Evolutionary conservation across 2,797 vertebrate genomes (phyloP), one percentile per base, ranked within the genome.

Genomic region (Leuciscus waleckii): DNA sequence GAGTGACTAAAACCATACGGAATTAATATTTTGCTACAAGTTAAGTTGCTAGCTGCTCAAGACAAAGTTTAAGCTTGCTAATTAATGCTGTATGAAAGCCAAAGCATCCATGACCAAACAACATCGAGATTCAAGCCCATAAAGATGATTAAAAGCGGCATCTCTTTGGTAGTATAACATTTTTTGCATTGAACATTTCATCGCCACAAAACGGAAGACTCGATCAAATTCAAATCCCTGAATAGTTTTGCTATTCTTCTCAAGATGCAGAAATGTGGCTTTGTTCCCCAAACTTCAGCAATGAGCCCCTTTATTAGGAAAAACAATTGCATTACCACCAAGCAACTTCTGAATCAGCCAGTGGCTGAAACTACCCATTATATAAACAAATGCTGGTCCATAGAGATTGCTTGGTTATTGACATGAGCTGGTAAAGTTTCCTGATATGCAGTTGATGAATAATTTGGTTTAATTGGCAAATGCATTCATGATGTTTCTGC

Each of bases 141-240:
- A 29, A 76, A 86, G 78, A 51, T 69, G 70, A 43, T 78, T 79
- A 80, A 70, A 83, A 80, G 41, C 67, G 37, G 61, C 6, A 43
- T 77, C 46, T 90, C 87, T 90, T 90, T 90, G 87, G 89, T 90
- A 88, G 80, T 65, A 88, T 73, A 87, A 82, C 1, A 17, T 5
- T 83, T 75, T 86, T 87, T 61, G 83, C 85, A 82, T 81, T 81
- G 61, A 80, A 46, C 87, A 73, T 78, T 85, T 85, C 29, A 75
- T 51, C 39, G 51, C 78, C 79, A 39, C n/a, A 79, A 86, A 73
- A 82, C 74, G 86, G 86, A 90, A 87, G 87, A 90, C 79, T 79
- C 32, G 13, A 49, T 63, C 54, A 61, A 77, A 71, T 67, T 88
- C 51, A 67, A 74, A 26, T 81, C 71, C 79, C 70, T 86, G 83